phyloP scores from a whole-genome alignment of 1,140 invertebrate species.

The Bombus waltoni region DNA sequence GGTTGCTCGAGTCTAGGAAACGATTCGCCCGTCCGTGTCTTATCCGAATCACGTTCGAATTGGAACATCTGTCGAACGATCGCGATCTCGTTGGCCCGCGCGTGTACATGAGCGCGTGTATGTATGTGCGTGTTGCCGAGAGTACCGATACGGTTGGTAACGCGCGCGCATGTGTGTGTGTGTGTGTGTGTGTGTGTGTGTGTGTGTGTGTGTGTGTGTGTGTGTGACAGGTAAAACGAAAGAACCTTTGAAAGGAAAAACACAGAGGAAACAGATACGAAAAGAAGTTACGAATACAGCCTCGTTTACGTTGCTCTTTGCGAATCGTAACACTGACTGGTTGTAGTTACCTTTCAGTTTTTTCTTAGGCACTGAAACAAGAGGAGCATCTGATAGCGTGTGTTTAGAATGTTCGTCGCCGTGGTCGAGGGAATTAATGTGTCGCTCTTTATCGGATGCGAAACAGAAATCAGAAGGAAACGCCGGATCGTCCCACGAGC shows the following conservation, averaged over 20 bases:
- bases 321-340: conserved; percentile 6
- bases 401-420: not conserved
- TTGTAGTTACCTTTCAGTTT: conserved; percentile 10
- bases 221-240: conserved; percentile 62
- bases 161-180: too few species aligned
- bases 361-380: conserved; percentile 22
- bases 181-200: too few species aligned
- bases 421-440: not conserved
- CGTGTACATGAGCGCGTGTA: not conserved
- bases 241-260: conserved; percentile 61
- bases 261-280: conserved; percentile 65
- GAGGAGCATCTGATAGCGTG: conserved; percentile 12
- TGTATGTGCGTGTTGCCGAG: not conserved
- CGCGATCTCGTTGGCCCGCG: not conserved
- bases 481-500: not conserved
- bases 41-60: too few species aligned
- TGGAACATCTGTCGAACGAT: not conserved
- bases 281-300: conserved; percentile 59
- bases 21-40: too few species aligned
- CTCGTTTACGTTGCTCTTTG: conserved; percentile 62
- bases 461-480: conserved; percentile 7
- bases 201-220: not conserved
- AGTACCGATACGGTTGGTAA: not conserved
- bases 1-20: too few species aligned
- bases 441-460: not conserved